A percentile compares a stretch with the other conserved stretches of the same genome.
These are phyloP conservation scores for Meiosimyza platycephala DNA, from an alignment of 2,888 invertebrate species.

Conservation along the genomic window DNA sequence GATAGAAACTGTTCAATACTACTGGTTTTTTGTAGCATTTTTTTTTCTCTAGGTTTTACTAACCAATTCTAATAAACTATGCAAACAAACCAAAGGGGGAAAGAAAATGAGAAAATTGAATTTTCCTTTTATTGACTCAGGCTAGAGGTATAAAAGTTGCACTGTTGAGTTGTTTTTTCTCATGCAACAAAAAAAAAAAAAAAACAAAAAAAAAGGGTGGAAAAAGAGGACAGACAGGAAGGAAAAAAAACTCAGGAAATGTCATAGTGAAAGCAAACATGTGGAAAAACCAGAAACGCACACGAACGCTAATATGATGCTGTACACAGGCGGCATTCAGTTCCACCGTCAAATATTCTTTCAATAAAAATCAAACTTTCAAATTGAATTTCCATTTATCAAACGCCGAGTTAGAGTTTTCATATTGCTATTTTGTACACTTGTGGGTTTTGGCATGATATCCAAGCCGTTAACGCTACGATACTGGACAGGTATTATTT, in stretches of 20 bases:
- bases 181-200: too few species aligned
- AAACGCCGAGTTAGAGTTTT: background rate
- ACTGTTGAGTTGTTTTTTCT: too few species aligned
- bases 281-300: background rate
- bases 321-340: background rate
- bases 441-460: too few species aligned
- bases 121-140: conserved; percentile 45
- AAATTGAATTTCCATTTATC: conserved; percentile 50
- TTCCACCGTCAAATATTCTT: conserved; percentile 29
- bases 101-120: conserved; percentile 42
- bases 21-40: too few species aligned
- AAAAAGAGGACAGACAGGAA: background rate
- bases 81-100: background rate
- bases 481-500: too few species aligned
- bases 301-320: background rate
- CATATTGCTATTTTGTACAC: background rate
- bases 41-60: too few species aligned
- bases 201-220: background rate
- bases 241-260: background rate
- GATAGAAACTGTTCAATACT: too few species aligned
- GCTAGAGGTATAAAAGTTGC: background rate
- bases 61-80: background rate
- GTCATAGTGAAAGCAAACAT: conserved; percentile 16
- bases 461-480: too few species aligned
- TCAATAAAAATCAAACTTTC: conserved; percentile 59